Evolutionary conservation across 2,888 invertebrate species (phyloP).

Genomic region (Ecliptopera silaceata): DNA sequence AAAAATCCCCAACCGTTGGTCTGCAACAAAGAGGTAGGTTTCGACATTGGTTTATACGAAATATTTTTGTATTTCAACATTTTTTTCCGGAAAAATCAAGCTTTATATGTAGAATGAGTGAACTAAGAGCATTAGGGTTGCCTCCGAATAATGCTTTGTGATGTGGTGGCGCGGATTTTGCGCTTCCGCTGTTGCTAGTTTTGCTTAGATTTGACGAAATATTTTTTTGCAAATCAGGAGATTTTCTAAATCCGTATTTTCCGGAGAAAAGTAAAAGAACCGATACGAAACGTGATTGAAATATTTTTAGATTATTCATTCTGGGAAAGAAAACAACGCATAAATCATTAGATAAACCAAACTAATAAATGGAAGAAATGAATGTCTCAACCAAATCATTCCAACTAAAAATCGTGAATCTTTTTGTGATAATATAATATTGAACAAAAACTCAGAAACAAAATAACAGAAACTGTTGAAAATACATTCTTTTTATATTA

Average conservation of each 20-base stretch:
- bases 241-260: conserved; percentile 11
- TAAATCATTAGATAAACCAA: too few species aligned
- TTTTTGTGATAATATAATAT: too few species aligned
- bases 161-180: conserved; percentile 25
- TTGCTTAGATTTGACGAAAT: conserved; percentile 3
- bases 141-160: conserved; percentile 29
- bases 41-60: conserved; percentile 35
- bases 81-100: conserved; percentile 47
- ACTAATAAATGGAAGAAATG: too few species aligned
- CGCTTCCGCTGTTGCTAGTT: conserved; percentile 9
- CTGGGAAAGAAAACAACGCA: neutral
- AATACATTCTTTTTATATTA: too few species aligned
- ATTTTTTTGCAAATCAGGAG: conserved; percentile 8
- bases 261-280: neutral
- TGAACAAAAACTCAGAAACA: too few species aligned
- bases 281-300: neutral
- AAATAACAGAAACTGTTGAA: too few species aligned
- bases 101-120: conserved; percentile 48
- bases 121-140: conserved; percentile 52
- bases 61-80: conserved; percentile 43
- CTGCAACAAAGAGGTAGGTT: conserved; percentile 26
- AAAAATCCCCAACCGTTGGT: conserved; percentile 38
- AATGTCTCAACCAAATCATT: too few species aligned
- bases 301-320: neutral
- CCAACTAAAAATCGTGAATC: too few species aligned